A percentile compares a stretch with the other conserved stretches of the same genome.
Conservation (phyloP, 1,140 invertebrate species). For the Habropoda laboriosa region DNA sequence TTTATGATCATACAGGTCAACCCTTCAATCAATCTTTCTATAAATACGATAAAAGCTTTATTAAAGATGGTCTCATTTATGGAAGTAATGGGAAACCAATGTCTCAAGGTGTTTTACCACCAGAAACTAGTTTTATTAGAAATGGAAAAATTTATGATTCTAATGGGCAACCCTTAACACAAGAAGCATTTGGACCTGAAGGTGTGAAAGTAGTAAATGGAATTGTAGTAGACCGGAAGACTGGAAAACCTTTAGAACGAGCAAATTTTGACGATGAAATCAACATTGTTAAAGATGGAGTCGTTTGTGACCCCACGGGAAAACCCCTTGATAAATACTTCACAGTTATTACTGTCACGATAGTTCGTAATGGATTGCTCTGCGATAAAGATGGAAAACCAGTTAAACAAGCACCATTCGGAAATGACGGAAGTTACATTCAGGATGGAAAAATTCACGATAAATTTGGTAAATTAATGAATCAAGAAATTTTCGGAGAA, state of each 20-base stretch:
- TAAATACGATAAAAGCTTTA: constrained; percentile 68
- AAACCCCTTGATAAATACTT: constrained; percentile 77
- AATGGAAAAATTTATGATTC: constrained; percentile 72
- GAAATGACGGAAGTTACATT: constrained; percentile 72
- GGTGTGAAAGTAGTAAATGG: constrained; percentile 75
- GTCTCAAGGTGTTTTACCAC: constrained; percentile 63
- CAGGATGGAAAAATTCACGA: constrained; percentile 76
- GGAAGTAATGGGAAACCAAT: constrained; percentile 72
- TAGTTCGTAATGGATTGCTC: constrained; percentile 72
- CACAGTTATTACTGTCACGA: constrained; percentile 70
- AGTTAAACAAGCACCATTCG: constrained; percentile 66
- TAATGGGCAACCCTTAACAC: constrained; percentile 71
- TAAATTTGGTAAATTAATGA: constrained; percentile 70
- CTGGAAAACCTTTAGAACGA: constrained; percentile 74
- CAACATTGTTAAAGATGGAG: constrained; percentile 76
- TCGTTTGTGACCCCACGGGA: constrained; percentile 68
- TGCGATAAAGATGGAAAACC: constrained; percentile 75
- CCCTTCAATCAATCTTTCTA: constrained; percentile 70
- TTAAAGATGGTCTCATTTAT: constrained; percentile 76
- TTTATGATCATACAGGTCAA: constrained; percentile 71
- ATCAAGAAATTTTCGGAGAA: constrained; percentile 69
- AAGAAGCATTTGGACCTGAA: constrained; percentile 79
- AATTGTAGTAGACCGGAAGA: constrained; percentile 74
- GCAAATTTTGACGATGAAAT: constrained; percentile 74
- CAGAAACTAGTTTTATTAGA: constrained; percentile 75